phyloP scores from a whole-genome alignment of 2,888 invertebrate species.

The Hylaea fasciaria region DNA sequence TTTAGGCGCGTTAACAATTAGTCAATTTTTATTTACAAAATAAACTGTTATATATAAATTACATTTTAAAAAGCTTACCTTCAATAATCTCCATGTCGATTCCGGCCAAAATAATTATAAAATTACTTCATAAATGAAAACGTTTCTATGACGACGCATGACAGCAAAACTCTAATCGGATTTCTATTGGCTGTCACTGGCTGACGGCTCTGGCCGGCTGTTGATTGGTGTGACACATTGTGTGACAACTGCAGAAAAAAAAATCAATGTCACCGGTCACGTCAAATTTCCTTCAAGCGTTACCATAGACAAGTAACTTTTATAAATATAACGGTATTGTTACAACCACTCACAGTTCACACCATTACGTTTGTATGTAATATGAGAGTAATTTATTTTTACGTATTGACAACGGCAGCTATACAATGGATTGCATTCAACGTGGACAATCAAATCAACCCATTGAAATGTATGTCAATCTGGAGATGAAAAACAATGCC shows the following conservation, averaged over 20 bases:
- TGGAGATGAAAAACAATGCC: too few relatives aligned
- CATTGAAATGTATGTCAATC: too few relatives aligned
- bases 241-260: too few relatives aligned
- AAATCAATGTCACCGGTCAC: conserved; percentile 25
- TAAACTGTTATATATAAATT: conserved; percentile 33
- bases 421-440: too few relatives aligned
- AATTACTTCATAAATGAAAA: conserved; percentile 67
- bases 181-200: conserved; percentile 55
- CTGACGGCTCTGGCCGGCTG: too few relatives aligned
- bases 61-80: conserved; percentile 65
- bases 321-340: too few relatives aligned
- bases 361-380: too few relatives aligned
- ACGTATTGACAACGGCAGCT: too few relatives aligned
- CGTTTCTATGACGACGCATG: conserved; percentile 85
- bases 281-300: conserved; percentile 14
- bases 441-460: too few relatives aligned
- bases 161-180: conserved; percentile 72
- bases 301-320: conserved; percentile 21
- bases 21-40: background rate
- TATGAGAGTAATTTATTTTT: too few relatives aligned
- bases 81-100: conserved; percentile 79
- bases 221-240: background rate
- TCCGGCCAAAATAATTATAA: conserved; percentile 76
- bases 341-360: too few relatives aligned
- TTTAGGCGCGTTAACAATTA: background rate